Evolutionary conservation across 2,113 vertebrate species (phyloP), one percentile per base, ranked within the genome.

Genomic region (Sceloporus undulatus): DNA sequence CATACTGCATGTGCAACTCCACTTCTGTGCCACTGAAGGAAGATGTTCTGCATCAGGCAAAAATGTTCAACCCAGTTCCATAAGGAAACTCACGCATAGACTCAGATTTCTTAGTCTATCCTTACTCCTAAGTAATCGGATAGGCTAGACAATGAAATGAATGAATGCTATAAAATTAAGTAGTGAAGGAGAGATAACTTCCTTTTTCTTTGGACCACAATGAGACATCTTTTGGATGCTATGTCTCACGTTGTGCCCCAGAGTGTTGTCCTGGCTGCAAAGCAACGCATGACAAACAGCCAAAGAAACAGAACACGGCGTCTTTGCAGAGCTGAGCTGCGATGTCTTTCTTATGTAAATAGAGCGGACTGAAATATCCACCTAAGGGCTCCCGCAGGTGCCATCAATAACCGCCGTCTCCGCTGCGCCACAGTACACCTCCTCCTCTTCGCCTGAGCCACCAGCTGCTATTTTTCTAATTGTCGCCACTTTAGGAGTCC

Each of bases 301-400:
- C 74, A 59, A 65, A 90, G 89, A 92, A 92, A 88, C 10, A 84
- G 75, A 88, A 88, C 86, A 73, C 0, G 0, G 0, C 87, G 91
- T 83, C 82, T 89, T 90, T 88, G 87, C 79, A 76, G 73, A 91
- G 92, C 40, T 0, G 74, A n/a, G 87, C 68, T 21, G 87, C 83
- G 89, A 70, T 21, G 79, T 80, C 87, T 92, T 84, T 9, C 83
- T 93, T 89, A 92, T 89, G 88, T 89, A 94, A 96, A 95, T 94
- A 90, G 66, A 88, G 19, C 59, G 92, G 91, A 89, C 38, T 3
- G 86, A 89, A 95, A 89, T 87, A 90, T 85, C 88, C 90, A 42
- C 5, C 89, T 81, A 84, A 94, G 94, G 92, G 92, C 91, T 91
- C 93, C 84, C 91, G 66, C 91, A 93, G 91, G 93, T 93, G 94